These are phyloP conservation scores for Criorhina ranunculi DNA, from an alignment of 2,888 invertebrate species.

Conservation along the genomic window DNA sequence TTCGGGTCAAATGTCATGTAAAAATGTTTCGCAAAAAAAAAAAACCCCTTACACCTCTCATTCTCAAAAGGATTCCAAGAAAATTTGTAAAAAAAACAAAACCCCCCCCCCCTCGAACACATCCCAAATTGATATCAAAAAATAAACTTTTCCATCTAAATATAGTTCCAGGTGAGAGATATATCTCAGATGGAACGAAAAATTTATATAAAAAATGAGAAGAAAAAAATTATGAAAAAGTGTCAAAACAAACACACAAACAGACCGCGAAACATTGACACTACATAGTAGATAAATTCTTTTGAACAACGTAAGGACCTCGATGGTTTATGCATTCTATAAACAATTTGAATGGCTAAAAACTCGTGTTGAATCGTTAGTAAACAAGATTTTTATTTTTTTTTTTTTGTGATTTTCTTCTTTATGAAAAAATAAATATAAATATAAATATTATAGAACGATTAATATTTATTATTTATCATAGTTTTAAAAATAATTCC, in stretches of 20 bases:
- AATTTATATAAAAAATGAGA: background rate
- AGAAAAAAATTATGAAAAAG: constrained; percentile 6
- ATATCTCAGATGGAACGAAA: background rate
- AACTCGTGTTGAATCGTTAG: background rate
- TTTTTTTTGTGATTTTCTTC: background rate
- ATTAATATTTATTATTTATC: constrained; percentile 35
- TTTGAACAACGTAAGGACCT: constrained; percentile 5
- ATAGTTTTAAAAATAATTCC: constrained; percentile 56
- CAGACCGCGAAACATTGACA: constrained; percentile 16
- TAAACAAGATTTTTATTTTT: constrained; percentile 24
- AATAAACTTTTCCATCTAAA: constrained; percentile 19
- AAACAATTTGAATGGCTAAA: constrained; percentile 21
- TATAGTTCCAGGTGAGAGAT: constrained; percentile 36
- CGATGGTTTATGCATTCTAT: constrained; percentile 30
- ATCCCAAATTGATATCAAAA: background rate
- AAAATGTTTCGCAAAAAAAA: background rate
- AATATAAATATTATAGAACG: background rate
- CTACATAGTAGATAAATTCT: constrained; percentile 1
- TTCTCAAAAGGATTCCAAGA: background rate
- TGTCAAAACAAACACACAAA: background rate
- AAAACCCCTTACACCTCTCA: background rate
- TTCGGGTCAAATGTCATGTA: constrained; percentile 21
- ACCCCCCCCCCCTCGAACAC: too few relatives aligned
- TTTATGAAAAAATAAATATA: background rate
- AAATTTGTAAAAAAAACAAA: background rate